Base-by-base conservation (phyloP, 2,888 invertebrate genomes). In the Ecliptopera silaceata region DNA sequence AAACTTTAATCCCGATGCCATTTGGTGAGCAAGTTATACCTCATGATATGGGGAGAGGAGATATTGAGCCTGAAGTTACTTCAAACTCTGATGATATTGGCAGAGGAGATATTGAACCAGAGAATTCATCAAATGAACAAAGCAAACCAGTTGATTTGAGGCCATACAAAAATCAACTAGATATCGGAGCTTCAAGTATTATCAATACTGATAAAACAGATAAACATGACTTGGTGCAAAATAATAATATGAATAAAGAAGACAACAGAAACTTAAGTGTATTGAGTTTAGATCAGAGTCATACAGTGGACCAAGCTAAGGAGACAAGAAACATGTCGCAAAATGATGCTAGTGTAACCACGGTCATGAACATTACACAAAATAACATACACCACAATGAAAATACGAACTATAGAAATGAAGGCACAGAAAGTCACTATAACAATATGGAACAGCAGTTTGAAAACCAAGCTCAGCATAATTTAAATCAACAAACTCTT, bases 31-130 rank as follows among this genome's bases (percentile, higher is more conserved):
- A 60, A 48, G 57, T 65, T 36, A 51, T 26, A 8, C 39, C 64
- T 10, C 48, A 59, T 47, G 70, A 76, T 31, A 41, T 66, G 47
- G 79, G 76, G 3, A 73, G 77, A 11, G 77, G 76, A 22, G 77
- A 78, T 61, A 75, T 78, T 43, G 67, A 68, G 6, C 61, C 72
- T 22, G 76, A 77, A 42, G 73, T 70, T 36, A 42, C 45, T 22
- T 18, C 29, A 32, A 62, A 56, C 5, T 43, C 64, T 10, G 47
- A 59, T 49, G 71, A 76, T 26, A 41, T 66, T 49, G 79, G 76
- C 3, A 73, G 77, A 10, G 77, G 76, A 26, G 77, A 78, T 63
- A 75, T 78, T 43, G 67, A 68, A 5, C 61, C 72, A 26, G 76
- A 77, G 39, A 73, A 70, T 36, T 42, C 45, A 39, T 18, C 29